phyloP scores from a whole-genome alignment of 2,888 invertebrate genomes.

The Nowickia ferox region DNA sequence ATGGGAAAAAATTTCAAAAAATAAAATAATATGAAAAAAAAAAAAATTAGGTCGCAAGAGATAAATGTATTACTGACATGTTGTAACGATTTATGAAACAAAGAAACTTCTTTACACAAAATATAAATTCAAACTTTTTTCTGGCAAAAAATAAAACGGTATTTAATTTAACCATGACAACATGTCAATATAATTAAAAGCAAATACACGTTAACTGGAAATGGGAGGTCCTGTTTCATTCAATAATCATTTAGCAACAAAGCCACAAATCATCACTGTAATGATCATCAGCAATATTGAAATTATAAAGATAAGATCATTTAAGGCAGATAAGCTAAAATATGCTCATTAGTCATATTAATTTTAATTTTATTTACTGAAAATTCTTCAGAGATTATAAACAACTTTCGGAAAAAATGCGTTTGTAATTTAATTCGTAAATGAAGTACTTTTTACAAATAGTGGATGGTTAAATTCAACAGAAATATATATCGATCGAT shows the following conservation, averaged over 20 bases:
- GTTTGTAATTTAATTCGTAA: no score
- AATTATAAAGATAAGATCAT: slow-evolving; percentile 31
- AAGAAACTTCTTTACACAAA: slow-evolving; percentile 56
- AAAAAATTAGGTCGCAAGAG: slow-evolving; percentile 63
- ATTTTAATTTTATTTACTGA: background rate
- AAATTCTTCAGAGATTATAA: background rate
- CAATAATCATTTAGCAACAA: slow-evolving; percentile 46
- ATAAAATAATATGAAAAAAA: slow-evolving; percentile 40
- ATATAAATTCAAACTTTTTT: slow-evolving; percentile 16
- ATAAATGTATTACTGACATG: slow-evolving; percentile 69
- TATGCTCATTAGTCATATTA: slow-evolving; percentile 46
- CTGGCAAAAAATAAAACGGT: slow-evolving; percentile 46
- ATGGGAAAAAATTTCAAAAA: slow-evolving; percentile 1
- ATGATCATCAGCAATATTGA: slow-evolving; percentile 22
- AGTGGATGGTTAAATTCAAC: background rate
- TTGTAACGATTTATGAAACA: slow-evolving; percentile 71
- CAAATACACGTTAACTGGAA: slow-evolving; percentile 55
- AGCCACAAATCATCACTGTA: slow-evolving; percentile 38
- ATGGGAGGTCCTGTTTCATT: slow-evolving; percentile 69
- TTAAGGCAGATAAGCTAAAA: background rate
- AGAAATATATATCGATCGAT: background rate
- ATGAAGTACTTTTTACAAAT: no score
- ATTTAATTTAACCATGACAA: slow-evolving; percentile 68
- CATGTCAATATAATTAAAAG: slow-evolving; percentile 71
- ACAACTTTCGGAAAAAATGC: no score